phyloP scores from a whole-genome alignment of 2,888 invertebrate genomes.

The Nasonovia ribisnigri region DNA sequence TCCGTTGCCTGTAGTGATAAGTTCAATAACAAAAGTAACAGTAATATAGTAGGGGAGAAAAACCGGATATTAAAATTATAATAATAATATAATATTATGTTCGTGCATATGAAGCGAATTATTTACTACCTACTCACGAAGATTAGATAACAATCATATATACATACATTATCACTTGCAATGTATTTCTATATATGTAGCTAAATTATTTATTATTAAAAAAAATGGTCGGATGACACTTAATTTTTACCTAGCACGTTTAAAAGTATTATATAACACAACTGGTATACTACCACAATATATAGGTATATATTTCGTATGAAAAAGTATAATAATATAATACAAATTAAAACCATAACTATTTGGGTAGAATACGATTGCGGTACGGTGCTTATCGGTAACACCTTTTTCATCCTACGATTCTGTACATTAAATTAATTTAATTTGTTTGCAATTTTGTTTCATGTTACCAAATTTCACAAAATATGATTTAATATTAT shows the following conservation, averaged over 20 bases:
- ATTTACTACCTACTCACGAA: conserved; percentile 31
- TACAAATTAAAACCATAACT: neutral
- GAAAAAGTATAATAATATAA: too few species aligned
- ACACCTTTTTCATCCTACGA: neutral
- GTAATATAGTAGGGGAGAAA: conserved; percentile 52
- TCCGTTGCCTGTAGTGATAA: conserved; percentile 63
- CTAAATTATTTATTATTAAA: conserved; percentile 24
- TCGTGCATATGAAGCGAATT: conserved; percentile 25
- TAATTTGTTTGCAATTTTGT: neutral
- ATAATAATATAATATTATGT: neutral
- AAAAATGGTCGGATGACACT: conserved; percentile 34
- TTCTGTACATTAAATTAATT: neutral
- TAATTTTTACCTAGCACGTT: neutral
- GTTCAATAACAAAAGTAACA: conserved; percentile 49
- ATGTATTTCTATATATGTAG: neutral
- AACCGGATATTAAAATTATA: conserved; percentile 59
- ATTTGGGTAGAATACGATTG: neutral
- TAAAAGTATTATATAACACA: neutral
- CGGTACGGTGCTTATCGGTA: neutral
- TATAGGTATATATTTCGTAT: too few species aligned
- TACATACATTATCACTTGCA: conserved; percentile 18
- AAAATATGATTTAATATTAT: neutral
- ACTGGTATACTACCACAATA: neutral
- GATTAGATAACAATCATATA: conserved; percentile 53
- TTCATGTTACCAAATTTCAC: neutral